These are phyloP conservation scores for Hydractinia echinata DNA, from an alignment of 30 jellyfish, hydroid and myxozoan species.

Conservation along the genomic window DNA sequence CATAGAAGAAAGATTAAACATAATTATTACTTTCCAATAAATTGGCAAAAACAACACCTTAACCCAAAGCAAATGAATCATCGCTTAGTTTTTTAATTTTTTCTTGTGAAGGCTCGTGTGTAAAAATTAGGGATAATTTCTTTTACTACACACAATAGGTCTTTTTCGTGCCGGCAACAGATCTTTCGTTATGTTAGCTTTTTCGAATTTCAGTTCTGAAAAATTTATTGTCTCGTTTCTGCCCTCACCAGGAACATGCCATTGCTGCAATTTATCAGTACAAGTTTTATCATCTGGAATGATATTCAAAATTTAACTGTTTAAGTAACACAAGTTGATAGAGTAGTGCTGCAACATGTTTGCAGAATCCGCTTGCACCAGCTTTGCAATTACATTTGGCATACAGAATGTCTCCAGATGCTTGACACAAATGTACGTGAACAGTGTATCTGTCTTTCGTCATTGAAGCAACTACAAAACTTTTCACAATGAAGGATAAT, in stretches of 20 bases:
- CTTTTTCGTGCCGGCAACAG: conserved; percentile 9
- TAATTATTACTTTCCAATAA: not conserved
- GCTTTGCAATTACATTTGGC: too few relatives aligned
- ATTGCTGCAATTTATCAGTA: too few relatives aligned
- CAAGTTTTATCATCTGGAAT: too few relatives aligned
- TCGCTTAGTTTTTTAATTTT: conserved; percentile 19
- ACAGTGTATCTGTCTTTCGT: conserved; percentile 8
- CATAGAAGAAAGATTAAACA: conserved; percentile 21
- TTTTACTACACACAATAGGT: conserved; percentile 20
- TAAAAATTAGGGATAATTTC: conserved; percentile 22
- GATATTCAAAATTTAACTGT: too few relatives aligned
- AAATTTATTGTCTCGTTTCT: not conserved
- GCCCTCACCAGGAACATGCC: too few relatives aligned
- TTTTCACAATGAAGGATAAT: not conserved
- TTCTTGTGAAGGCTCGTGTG: not conserved
- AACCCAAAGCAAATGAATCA: conserved; percentile 16
- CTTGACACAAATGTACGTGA: not conserved
- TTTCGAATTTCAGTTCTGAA: conserved; percentile 12
- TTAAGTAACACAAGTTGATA: too few relatives aligned
- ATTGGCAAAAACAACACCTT: conserved; percentile 22
- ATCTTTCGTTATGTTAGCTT: conserved; percentile 6
- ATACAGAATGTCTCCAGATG: not conserved
- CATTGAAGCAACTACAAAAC: conserved; percentile 22
- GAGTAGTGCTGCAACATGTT: conserved; percentile 26
- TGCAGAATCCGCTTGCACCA: too few relatives aligned